Conservation (phyloP, 1,140 invertebrate genomes). For the Octopus bimaculoides region DNA sequence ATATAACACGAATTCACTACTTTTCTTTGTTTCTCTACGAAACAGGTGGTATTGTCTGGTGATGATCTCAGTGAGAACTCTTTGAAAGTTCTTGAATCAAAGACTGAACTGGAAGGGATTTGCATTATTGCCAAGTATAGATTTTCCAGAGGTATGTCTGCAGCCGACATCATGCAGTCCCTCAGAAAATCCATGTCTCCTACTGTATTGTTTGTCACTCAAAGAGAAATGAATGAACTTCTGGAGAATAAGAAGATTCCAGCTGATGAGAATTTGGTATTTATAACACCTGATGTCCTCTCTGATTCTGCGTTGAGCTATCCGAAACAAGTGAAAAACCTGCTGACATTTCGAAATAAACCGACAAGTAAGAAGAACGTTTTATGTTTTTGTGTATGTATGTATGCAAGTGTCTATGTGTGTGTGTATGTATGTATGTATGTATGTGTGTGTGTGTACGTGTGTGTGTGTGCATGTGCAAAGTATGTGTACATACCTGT, state of each 20-base stretch:
- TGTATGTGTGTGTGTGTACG: neutral
- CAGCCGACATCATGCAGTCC: slow-evolving; percentile 20
- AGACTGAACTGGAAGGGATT: slow-evolving; percentile 36
- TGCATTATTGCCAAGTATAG: slow-evolving; percentile 35
- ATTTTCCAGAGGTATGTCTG: slow-evolving; percentile 16
- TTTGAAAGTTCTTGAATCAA: slow-evolving; percentile 27
- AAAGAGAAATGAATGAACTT: neutral
- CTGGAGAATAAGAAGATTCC: neutral
- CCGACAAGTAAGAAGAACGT: slow-evolving; percentile 13
- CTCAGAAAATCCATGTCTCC: slow-evolving; percentile 11
- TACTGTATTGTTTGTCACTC: slow-evolving; percentile 8
- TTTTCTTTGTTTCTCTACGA: slow-evolving; percentile 12
- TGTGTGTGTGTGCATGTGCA: neutral
- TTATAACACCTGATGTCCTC: slow-evolving; percentile 38
- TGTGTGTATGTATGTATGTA: neutral
- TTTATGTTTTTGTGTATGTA: neutral
- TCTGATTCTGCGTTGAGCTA: slow-evolving; percentile 19
- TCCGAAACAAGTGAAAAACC: slow-evolving; percentile 20
- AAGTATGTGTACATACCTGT: neutral
- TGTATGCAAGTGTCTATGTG: neutral
- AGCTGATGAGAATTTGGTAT: slow-evolving; percentile 21
- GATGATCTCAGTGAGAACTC: slow-evolving; percentile 33
- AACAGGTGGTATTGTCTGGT: slow-evolving; percentile 32
- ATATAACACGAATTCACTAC: neutral
- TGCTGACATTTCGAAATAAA: slow-evolving; percentile 37